Evolutionary conservation across 2,888 invertebrate species (phyloP), one percentile per base, ranked within the genome.

Genomic region (Cataglyphis albicans): DNA sequence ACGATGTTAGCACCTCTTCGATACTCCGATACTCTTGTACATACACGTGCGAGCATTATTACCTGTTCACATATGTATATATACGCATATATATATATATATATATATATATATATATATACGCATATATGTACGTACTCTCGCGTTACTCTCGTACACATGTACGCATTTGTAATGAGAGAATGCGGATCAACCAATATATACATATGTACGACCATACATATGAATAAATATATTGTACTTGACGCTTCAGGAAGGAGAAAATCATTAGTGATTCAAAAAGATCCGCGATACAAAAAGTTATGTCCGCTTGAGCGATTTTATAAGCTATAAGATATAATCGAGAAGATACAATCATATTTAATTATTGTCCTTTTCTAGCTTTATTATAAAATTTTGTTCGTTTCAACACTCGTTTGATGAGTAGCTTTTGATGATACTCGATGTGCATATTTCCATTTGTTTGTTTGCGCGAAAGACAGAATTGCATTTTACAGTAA

Each of bases 301-400:
- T 48, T 48, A 48, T 6, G 12, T 48, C 18, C 48, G 18, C 6
- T 48, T 48, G 48, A 18, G 6, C 6, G 18, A 48, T 48, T 48
- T 48, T 48, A 48, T 48, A 1, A 48, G 21, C 21, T 48, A 48
- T 48, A 18, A 48, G 5, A 48, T 18, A 25, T 25, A 25, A 25
- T 18, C 10, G 1, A 48, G 10, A 18, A 48, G 6, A 18, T 82
- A 73, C 84, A 87, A 85, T 86, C 82, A 65, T 81, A 63, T 35
- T 48, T 12, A 44, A 72, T 72, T 72, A 72, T 72, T 72, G 35
- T 55, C 15, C 4, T 15, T 5, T 44, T 3, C 15, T 44, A 18
- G 44, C 25, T 1, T 72, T 72, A 55, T 72, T 15, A 15, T 18
- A 15, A 44, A 44, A 48, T 4, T 48, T 48, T 6, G 18, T 3